phyloP scores from a whole-genome alignment of 2,113 vertebrate genomes.

The Eulemur macaco region DNA sequence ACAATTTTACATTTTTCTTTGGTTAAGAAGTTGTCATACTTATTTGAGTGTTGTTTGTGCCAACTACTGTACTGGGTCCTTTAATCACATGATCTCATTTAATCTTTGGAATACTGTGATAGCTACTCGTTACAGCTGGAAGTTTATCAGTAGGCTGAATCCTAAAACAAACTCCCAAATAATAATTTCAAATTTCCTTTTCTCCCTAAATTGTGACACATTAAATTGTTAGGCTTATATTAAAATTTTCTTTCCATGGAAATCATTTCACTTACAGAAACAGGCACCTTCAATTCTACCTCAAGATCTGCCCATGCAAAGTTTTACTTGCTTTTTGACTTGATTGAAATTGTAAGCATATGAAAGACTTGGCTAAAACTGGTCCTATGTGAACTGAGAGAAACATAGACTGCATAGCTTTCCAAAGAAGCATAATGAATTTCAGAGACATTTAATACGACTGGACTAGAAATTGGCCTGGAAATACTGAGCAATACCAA shows the following conservation, averaged over 20 bases:
- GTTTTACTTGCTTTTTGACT: constrained; percentile 58
- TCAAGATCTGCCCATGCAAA: not conserved
- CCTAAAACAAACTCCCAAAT: constrained; percentile 43
- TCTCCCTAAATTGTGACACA: not conserved
- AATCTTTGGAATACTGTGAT: not conserved
- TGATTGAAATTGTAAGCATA: constrained; percentile 54
- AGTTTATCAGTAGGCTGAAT: constrained; percentile 32
- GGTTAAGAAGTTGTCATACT: not conserved
- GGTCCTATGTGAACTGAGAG: constrained; percentile 33
- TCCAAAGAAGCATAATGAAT: constrained; percentile 53
- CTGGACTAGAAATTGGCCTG: constrained; percentile 50
- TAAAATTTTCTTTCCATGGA: not conserved
- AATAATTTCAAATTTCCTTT: constrained; percentile 48
- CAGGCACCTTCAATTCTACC: not conserved
- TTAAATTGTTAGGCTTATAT: constrained; percentile 20
- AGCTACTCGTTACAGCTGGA: not conserved
- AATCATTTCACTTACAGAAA: not conserved
- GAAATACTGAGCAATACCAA: constrained; percentile 29
- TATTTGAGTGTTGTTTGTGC: constrained; percentile 26
- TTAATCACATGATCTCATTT: constrained; percentile 38
- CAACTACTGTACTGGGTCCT: not conserved
- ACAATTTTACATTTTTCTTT: not conserved
- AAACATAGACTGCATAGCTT: constrained; percentile 38
- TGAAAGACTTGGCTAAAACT: constrained; percentile 52
- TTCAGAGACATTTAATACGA: constrained; percentile 64